Conservation (phyloP, 2,888 invertebrate genomes). For the Brachyopa scutellaris region DNA sequence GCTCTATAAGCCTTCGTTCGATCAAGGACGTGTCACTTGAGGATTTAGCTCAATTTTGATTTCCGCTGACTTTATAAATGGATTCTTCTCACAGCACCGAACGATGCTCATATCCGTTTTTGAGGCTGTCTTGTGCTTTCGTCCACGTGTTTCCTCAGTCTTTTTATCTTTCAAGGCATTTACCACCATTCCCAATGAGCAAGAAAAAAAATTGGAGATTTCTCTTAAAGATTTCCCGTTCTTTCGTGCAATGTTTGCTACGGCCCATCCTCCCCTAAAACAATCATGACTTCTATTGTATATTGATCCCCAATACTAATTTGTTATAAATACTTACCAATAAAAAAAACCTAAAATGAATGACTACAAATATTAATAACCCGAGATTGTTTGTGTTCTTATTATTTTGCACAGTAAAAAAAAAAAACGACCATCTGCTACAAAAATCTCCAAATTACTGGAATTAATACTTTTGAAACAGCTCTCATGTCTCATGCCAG, state of each 20-base stretch:
- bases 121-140: background rate
- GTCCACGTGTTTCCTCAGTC: background rate
- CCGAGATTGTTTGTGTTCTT: too few relatives aligned
- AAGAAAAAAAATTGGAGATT: background rate
- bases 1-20: constrained; percentile 1
- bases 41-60: too few relatives aligned
- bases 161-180: too few relatives aligned
- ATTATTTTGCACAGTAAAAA: too few relatives aligned
- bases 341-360: background rate
- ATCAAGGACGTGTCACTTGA: too few relatives aligned
- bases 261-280: too few relatives aligned
- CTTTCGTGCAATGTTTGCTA: too few relatives aligned
- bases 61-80: too few relatives aligned
- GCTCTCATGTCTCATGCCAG: too few relatives aligned
- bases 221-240: background rate
- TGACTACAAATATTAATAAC: background rate
- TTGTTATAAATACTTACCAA: background rate
- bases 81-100: background rate
- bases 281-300: too few relatives aligned
- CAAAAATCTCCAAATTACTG: background rate
- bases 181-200: background rate
- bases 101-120: background rate
- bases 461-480: background rate
- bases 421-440: too few relatives aligned
- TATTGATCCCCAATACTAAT: too few relatives aligned